Base-by-base conservation (phyloP, 2,797 vertebrate species). In the Fringilla coelebs region DNA sequence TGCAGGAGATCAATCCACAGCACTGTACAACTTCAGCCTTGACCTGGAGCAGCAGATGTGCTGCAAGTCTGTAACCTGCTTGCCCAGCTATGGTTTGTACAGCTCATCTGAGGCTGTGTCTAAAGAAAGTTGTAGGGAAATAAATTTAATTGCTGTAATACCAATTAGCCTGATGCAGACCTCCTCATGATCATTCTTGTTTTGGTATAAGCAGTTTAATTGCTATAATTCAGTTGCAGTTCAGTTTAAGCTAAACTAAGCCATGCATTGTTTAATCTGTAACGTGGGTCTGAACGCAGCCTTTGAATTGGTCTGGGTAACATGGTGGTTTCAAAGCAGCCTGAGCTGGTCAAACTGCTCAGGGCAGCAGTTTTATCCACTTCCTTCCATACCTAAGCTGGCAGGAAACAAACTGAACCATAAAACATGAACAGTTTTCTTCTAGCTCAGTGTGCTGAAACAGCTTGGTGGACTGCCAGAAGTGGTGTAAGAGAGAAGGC, bases 391-490 rank as follows among this genome's bases (percentile, higher is more conserved):
- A 51, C 79, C 49, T 40, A 32, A 81, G 70, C 76, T 58, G 76
- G 41, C 89, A 94, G 93, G 85, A 94, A 94, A 31, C 79, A 77
- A 89, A 83, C 49, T 74, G 85, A 93, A 84, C 89, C 17, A 5
- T 92, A 65, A 92, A 92, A 88, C 40, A 29, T 48, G 82, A 83
- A 31, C 67, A 65, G 70, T 85, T 78, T 93, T 93, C 88, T 83
- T 4, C 63, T 71, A 38, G 68, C 75, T 89, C 60, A 77, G 75
- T 71, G 45, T 91, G 89, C 89, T 94, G 82, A 77, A 94, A 26
- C 63, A 70, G 21, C 58, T 91, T 89, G 89, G 82, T 88, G 72
- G 49, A 1, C 20, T 94, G 91, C 91, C 96, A 92, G 79, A 66
- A 43, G 17, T 83, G 91, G 63, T 78, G 24, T 68, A 40, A 62